These are phyloP conservation scores for Cerastis leucographa DNA, from an alignment of 2,888 invertebrate species.

Conservation along the genomic window DNA sequence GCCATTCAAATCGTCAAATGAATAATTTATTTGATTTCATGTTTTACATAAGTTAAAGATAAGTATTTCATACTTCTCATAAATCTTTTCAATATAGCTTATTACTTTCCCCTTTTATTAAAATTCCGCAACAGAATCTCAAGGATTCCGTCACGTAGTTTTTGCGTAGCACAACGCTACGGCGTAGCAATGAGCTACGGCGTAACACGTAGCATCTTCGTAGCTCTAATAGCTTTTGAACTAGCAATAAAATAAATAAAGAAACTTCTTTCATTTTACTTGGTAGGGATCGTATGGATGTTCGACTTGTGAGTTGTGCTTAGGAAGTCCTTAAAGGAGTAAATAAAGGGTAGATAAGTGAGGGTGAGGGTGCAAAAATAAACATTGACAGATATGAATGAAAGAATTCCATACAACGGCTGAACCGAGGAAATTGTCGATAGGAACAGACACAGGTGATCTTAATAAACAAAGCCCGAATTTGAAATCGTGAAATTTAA, in stretches of 20 bases:
- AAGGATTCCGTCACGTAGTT: constrained; percentile 36
- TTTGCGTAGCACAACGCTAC: constrained; percentile 60
- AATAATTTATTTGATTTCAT: neutral
- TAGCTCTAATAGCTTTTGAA: constrained; percentile 62
- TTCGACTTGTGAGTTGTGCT: constrained; percentile 5
- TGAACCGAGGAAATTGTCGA: neutral
- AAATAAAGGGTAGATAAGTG: constrained; percentile 1
- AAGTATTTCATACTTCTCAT: neutral
- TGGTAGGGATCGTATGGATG: constrained; percentile 29
- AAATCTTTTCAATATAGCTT: constrained; percentile 13
- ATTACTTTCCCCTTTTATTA: constrained; percentile 25
- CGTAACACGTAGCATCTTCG: constrained; percentile 63
- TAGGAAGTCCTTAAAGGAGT: constrained; percentile 5
- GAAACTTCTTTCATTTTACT: constrained; percentile 72
- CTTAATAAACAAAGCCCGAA: neutral
- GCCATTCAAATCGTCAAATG: neutral
- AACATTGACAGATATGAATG: neutral
- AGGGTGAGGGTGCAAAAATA: neutral
- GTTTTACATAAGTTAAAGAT: neutral
- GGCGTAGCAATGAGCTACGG: constrained; percentile 62
- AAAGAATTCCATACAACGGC: neutral
- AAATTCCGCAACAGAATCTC: constrained; percentile 20
- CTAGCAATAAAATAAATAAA: constrained; percentile 67
- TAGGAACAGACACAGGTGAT: neutral
- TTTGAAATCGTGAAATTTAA: neutral